Evolutionary conservation across 2,797 vertebrate genomes (phyloP), one percentile per base, ranked within the genome.

Genomic region (Acanthornis magna): DNA sequence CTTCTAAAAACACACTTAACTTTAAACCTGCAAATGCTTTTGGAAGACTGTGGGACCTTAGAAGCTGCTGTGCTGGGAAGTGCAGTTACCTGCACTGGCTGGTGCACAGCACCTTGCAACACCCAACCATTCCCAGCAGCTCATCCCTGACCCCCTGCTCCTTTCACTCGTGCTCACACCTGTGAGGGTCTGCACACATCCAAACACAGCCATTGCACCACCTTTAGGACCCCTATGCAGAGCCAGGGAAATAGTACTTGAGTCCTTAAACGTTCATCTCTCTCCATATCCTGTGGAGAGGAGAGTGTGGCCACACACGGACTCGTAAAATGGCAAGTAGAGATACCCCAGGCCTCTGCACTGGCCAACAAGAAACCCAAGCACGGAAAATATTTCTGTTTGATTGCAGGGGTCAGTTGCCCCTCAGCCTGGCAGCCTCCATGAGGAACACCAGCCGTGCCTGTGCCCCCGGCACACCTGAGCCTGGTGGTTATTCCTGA

Each of bases 251-350:
- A 42, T 0, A 8, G 42, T 0, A 16, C 29, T 10, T 1, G 3
- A 68, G 60, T 53, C 48, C 45, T 67, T 47, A 38, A 45, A 38
- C 13, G 32, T 30, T 27, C 18, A 2, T 32, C 63, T 81, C 36
- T 60, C 66, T 61, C 42, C 4, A 1, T 2, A 0, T 2, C 13
- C 9, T 16, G 15, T 1, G 63, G 87, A 71, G 53, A 74, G 63
- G 87, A 71, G 53, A 74, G 36, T 11, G 5, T 5, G 14, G 29
- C 42, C 89, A 68, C 53, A 67, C 27, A 58, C 0, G 36, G 67
- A 40, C 38, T 76, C 72, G 81, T 81, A 66, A 85, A 94, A 82
- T 1, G 15, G 53, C 72, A 73, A 78, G 36, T 57, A 38, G 54
- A 89, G 62, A n/a, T 2, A 58, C 6, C 22, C n/a, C 58, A 8